phyloP scores from a whole-genome alignment of 92 coral and sea anemone genomes.

The Phenganax subtilis region DNA sequence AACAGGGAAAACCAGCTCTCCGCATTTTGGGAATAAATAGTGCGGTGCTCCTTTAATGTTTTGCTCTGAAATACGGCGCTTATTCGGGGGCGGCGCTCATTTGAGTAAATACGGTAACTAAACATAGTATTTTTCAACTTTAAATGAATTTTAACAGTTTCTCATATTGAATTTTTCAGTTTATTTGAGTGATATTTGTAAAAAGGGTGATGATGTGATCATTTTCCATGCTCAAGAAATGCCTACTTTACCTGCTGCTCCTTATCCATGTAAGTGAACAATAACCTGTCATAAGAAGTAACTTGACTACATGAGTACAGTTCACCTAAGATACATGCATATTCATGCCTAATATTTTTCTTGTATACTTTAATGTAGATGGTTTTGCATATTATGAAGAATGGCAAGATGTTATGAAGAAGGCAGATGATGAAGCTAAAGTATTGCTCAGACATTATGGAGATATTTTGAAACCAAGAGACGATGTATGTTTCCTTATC shows the following conservation, averaged over 20 bases:
- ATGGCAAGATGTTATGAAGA: constrained; percentile 63
- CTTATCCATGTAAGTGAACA: constrained; percentile 65
- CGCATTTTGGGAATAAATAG: too few species aligned
- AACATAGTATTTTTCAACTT: neutral
- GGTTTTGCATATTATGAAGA: constrained; percentile 86
- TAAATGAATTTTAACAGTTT: neutral
- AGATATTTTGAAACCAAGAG: constrained; percentile 11
- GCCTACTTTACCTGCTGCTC: constrained; percentile 74
- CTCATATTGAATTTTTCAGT: neutral
- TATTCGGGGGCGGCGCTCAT: too few species aligned
- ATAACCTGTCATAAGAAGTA: neutral
- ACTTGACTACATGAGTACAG: too few species aligned
- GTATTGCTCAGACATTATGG: constrained; percentile 59
- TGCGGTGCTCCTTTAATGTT: too few species aligned
- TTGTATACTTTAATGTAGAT: constrained; percentile 47
- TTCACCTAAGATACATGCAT: neutral
- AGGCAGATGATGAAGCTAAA: constrained; percentile 60
- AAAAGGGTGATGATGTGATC: constrained; percentile 56
- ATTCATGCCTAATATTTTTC: neutral
- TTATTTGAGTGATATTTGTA: constrained; percentile 45
- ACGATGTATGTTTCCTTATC: constrained; percentile 7
- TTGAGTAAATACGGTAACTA: neutral
- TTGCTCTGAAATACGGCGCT: too few species aligned
- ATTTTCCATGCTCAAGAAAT: constrained; percentile 84
- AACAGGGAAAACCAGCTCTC: too few species aligned